Base-by-base conservation (phyloP, 92 coral and sea anemone genomes). In the Porites evermanni region DNA sequence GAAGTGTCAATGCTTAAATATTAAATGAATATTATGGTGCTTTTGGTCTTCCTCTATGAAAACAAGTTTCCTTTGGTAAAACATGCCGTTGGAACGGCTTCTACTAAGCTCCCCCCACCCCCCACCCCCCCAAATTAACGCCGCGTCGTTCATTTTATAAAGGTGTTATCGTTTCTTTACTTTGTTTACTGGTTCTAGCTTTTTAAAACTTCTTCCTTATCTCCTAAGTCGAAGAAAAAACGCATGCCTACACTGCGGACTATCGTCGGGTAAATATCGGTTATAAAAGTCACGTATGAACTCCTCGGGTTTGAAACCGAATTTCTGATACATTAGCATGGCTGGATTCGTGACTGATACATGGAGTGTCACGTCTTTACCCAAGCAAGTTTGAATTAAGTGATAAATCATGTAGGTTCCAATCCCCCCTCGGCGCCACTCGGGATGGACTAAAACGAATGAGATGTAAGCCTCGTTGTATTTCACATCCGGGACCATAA, bases 381-480 rank as follows among this genome's bases (percentile, higher is more conserved):
- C 98, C 95, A 96, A 87, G 76, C 98, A 96, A 2, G 98, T 96
- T 84, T 96, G 98, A 24, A 96, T 96, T 65, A 96, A 78, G 86
- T 96, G 98, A 64, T 96, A 96, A 13, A 96, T 70, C 98, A 96
- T 96, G 86, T 92, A 96, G 67, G 94, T 87, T 38, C 94, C 98
- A 87, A 96, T 96, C n/a, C 98, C 98, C 65, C 96, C 98, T 8
- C 95, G 93, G 38, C 98, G 96, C 98, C 98, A 96, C 91, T 96
- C 98, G 56, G 98, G 98, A 67, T 96, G 98, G 72, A 96, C 98
- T 23, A 96, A 89, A 53, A 94, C 92, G 77, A 96, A 94, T 24
- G 99, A 96, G 83, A 96, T 91, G 89, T 96, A 96, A 12, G 99
- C 99, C 87, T 96, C 99, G 88, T 96, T 96, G 92, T 92, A 96